Conservation (phyloP, 1,140 invertebrate genomes). For the Cherax destructor region DNA sequence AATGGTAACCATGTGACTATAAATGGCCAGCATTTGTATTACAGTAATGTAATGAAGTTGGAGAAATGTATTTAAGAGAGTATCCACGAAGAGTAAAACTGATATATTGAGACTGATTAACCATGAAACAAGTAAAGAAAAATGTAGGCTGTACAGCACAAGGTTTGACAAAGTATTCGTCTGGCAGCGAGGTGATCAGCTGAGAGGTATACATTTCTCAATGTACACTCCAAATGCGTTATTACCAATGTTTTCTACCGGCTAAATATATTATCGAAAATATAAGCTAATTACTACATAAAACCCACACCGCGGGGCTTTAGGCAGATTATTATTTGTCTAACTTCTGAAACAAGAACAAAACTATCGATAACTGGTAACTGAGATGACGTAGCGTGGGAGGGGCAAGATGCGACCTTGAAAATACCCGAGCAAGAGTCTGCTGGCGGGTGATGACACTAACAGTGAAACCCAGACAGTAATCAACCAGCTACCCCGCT, state of each 20-base stretch:
- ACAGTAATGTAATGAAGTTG: too few relatives aligned
- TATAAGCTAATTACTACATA: too few relatives aligned
- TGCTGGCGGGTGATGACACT: neutral
- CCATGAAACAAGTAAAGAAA: neutral
- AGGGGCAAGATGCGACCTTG: conserved; percentile 1
- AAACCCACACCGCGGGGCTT: too few relatives aligned
- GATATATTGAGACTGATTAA: neutral
- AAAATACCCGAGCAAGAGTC: neutral
- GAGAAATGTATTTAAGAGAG: too few relatives aligned
- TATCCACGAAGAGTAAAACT: neutral
- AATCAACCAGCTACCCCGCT: neutral
- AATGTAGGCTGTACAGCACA: neutral
- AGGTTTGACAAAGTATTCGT: neutral
- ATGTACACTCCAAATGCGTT: neutral
- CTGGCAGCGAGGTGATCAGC: conserved; percentile 10
- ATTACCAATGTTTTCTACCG: neutral
- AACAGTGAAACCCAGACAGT: neutral
- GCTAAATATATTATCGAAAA: too few relatives aligned
- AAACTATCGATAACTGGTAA: neutral
- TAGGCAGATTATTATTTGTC: too few relatives aligned
- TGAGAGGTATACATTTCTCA: neutral
- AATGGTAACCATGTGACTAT: too few relatives aligned
- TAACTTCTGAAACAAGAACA: too few relatives aligned
- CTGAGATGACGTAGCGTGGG: neutral
- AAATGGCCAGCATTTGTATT: too few relatives aligned